A percentile compares a stretch with the other conserved stretches of the same genome.
Conservation (phyloP, 2,113 vertebrate species). For the Paramisgurnus dabryanus region DNA sequence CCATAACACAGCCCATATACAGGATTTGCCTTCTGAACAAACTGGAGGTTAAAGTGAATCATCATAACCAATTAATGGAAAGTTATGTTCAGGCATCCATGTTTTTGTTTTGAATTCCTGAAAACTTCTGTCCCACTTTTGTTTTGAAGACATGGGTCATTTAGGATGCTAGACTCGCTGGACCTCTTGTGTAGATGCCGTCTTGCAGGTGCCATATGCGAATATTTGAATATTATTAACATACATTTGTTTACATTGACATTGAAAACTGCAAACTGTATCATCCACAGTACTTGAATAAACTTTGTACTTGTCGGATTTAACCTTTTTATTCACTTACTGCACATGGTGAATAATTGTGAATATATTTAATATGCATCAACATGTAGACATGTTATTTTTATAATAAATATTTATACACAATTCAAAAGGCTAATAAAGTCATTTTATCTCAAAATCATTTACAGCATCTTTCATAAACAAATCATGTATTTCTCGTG, state of each 20-base stretch:
- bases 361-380: no score
- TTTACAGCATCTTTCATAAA: no score
- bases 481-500: no score
- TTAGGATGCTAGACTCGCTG: background rate
- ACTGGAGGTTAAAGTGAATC: background rate
- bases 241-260: conserved; percentile 68
- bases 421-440: no score
- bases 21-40: background rate
- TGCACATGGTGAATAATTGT: no score
- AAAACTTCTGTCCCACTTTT: background rate
- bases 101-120: background rate
- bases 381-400: no score
- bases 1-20: background rate
- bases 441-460: no score
- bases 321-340: background rate
- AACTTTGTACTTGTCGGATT: background rate
- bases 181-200: background rate
- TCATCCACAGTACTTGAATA: background rate
- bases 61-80: conserved; percentile 9
- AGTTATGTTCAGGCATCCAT: background rate
- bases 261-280: conserved; percentile 43
- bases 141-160: background rate
- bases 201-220: conserved; percentile 33
- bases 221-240: conserved; percentile 57
- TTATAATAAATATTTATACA: no score